Evolutionary conservation across 2,113 vertebrate genomes (phyloP).

Genomic region (Microtus montanus): DNA sequence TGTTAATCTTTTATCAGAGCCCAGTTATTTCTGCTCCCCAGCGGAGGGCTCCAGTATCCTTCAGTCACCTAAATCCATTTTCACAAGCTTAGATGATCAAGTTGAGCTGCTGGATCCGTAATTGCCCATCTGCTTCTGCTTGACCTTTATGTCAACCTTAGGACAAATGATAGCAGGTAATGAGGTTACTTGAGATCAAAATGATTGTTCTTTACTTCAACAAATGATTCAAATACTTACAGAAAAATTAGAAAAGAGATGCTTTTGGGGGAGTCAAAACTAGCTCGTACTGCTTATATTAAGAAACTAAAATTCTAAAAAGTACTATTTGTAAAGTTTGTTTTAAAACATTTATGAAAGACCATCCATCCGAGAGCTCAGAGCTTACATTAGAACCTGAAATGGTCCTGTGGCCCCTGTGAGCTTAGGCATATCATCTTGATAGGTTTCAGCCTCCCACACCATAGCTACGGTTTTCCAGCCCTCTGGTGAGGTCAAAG

Average conservation of each 20-base stretch:
- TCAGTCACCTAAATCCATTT: not conserved
- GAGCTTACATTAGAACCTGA: not conserved
- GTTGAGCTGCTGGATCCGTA: not conserved
- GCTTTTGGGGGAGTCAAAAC: not conserved
- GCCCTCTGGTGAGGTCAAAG: not conserved
- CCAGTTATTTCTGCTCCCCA: not conserved
- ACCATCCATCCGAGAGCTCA: too few relatives aligned
- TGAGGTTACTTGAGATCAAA: not conserved
- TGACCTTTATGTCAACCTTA: not conserved
- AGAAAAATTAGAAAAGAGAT: not conserved
- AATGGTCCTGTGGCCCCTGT: not conserved
- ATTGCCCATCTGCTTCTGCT: not conserved
- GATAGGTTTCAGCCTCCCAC: not conserved
- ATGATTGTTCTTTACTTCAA: not conserved
- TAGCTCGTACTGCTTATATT: not conserved
- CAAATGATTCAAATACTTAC: not conserved
- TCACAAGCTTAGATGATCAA: not conserved
- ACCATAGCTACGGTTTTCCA: too few relatives aligned
- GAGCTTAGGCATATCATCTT: too few relatives aligned
- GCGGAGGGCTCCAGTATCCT: not conserved
- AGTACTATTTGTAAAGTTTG: not conserved
- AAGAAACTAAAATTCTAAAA: not conserved
- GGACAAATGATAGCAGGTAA: not conserved
- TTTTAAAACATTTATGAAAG: not conserved
- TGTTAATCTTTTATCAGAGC: not conserved